Evolutionary conservation across 2,113 vertebrate genomes (phyloP), one percentile per base, ranked within the genome.

Genomic region (Corvus cornix): DNA sequence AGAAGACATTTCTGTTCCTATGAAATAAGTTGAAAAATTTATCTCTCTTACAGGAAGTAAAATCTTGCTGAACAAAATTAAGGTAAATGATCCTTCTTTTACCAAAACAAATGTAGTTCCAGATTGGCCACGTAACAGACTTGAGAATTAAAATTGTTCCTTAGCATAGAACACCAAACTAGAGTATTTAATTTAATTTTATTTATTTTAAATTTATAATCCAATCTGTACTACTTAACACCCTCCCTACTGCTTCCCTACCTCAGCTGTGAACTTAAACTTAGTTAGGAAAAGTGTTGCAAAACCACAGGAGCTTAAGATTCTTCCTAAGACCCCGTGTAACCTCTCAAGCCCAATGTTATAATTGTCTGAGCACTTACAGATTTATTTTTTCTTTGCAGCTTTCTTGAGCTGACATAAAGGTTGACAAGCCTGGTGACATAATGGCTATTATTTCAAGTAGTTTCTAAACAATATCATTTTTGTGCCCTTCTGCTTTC

Each of bases 381-480:
- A 88, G 77, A 73, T 93, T 83, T 90, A 73, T 80, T 66, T 95
- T 91, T 93, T 55, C 41, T 75, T 64, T 37, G 0, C 30, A 87
- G 76, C 87, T 90, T 96, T 96, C 84, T 86, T 79, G 27, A 94
- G 88, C 72, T 94, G 81, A 97, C 85, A 96, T 68, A 88, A 96
- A 90, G 44, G 88, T 93, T 98, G 97, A 96, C 90, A 97, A 90
- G 85, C 76, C 68, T 95, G 64, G 63, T 95, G 91, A 96, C 81
- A 98, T 60, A 91, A 89, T 33, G 51, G 60, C 59, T 97, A 94
- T 97, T 98, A 97, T 95, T 97, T 97, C 56, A 17, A 97, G 74
- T 66, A 88, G 78, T 97, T 97, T 97, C 97, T 96, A 95, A 97
- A 96, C 96, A 97, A 97, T 97, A 97, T 94, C 33, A 95, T 96